Conservation (phyloP, 35 echinoderm and acorn worm genomes). For the Apostichopus japonicus region DNA sequence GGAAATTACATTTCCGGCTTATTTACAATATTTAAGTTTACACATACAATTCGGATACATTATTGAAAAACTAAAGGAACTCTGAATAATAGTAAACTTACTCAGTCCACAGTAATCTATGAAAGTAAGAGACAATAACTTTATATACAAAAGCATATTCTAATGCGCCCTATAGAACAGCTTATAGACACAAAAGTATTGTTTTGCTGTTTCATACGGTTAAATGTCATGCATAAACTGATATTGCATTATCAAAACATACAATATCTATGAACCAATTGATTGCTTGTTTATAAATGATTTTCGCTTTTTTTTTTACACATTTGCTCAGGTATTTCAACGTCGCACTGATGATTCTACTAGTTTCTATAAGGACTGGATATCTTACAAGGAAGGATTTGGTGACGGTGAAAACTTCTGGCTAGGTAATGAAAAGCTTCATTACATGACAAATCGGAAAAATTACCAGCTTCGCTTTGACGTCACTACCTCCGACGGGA, state of each 20-base stretch:
- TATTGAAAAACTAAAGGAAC: not conserved
- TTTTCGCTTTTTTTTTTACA: not conserved
- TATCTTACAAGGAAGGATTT: too few species aligned
- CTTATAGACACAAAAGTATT: not conserved
- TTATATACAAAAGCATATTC: not conserved
- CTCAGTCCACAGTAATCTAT: too few species aligned
- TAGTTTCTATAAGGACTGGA: too few species aligned
- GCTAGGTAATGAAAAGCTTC: slow-evolving; percentile 45
- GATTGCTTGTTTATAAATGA: not conserved
- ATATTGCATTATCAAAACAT: not conserved
- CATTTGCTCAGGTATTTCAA: not conserved
- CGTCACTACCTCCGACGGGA: not conserved
- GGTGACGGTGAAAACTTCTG: too few species aligned
- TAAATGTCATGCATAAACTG: not conserved
- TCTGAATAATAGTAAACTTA: not conserved
- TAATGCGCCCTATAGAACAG: not conserved
- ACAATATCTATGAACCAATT: not conserved
- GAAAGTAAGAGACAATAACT: too few species aligned
- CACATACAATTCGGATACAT: not conserved
- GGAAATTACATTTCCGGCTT: not conserved
- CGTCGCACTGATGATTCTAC: too few species aligned
- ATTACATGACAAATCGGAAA: slow-evolving; percentile 17
- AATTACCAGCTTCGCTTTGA: not conserved
- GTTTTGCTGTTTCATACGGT: not conserved
- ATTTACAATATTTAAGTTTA: not conserved